Evolutionary conservation across 2,113 vertebrate species (phyloP).

Genomic region (Rallus limicola): DNA sequence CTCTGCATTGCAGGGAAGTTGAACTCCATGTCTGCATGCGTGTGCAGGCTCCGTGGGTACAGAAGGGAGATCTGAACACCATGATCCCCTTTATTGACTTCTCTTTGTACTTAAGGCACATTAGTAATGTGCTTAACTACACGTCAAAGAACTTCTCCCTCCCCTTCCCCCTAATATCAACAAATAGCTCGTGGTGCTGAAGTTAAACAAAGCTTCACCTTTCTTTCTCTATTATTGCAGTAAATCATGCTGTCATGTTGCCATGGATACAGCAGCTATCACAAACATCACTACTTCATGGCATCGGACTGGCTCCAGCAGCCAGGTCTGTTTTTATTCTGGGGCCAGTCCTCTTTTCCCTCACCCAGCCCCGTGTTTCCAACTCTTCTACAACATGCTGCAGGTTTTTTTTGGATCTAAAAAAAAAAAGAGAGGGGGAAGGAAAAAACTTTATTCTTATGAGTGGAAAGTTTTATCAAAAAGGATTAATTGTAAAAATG

Average conservation of each 20-base stretch:
- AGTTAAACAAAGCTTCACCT: slow-evolving; percentile 48
- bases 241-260: slow-evolving; percentile 4
- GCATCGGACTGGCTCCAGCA: neutral
- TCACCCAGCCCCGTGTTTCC: neutral
- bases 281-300: neutral
- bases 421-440: neutral
- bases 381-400: neutral
- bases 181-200: slow-evolving; percentile 19
- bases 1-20: neutral
- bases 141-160: neutral
- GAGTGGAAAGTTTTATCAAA: neutral
- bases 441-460: neutral
- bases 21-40: accelerated
- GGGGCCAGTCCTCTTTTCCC: neutral
- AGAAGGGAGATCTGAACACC: neutral
- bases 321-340: neutral
- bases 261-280: slow-evolving; percentile 38
- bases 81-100: neutral
- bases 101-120: neutral
- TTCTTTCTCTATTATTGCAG: slow-evolving; percentile 35
- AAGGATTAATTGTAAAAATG: neutral
- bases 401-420: neutral
- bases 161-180: neutral
- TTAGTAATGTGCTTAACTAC: neutral
- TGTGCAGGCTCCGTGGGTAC: neutral